Evolutionary conservation across 2,113 vertebrate genomes (phyloP).

Genomic region (Piaya cayana): DNA sequence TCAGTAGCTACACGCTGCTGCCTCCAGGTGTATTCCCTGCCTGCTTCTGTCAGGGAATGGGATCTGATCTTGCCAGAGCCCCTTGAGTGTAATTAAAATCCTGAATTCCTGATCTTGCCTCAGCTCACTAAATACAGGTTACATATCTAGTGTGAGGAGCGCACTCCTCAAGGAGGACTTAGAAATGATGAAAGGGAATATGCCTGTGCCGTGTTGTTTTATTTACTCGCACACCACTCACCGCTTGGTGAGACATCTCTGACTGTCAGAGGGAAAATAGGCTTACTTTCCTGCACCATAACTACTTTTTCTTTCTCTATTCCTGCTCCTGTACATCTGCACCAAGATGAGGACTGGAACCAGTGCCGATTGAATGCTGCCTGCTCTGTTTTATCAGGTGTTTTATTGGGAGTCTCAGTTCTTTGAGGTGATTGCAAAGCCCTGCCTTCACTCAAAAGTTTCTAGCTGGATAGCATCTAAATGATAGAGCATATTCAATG

Average conservation of each 20-base stretch:
- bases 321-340: neutral
- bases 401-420: neutral
- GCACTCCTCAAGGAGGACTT: neutral
- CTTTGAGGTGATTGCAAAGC: neutral
- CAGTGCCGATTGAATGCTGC: accelerated
- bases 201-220: accelerated
- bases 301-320: neutral
- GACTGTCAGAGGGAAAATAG: neutral
- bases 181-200: neutral
- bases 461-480: neutral
- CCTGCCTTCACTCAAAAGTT: neutral
- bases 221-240: neutral
- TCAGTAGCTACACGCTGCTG: neutral
- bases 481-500: neutral
- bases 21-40: conserved; percentile 23
- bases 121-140: neutral
- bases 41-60: neutral
- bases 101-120: neutral
- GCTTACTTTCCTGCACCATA: neutral
- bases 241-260: accelerated
- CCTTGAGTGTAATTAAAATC: conserved; percentile 40
- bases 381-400: accelerated
- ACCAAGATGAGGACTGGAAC: neutral
- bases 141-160: neutral
- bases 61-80: conserved; percentile 37